Evolutionary conservation across 1,140 invertebrate genomes (phyloP).

Genomic region (Drusus annulatus): DNA sequence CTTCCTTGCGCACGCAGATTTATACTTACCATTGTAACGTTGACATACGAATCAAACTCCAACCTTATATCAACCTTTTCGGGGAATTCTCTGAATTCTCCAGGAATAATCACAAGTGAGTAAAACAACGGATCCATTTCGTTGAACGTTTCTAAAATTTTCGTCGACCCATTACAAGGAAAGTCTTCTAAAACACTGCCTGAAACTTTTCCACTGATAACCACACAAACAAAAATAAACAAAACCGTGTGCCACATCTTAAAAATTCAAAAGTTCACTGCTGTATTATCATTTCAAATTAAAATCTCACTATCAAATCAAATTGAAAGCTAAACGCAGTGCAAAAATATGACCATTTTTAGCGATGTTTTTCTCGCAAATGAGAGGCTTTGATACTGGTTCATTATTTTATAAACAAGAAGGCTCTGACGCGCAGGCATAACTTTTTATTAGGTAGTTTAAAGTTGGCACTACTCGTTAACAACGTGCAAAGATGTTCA

Average conservation of each 20-base stretch:
- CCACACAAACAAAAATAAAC: neutral
- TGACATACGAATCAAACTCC: slow-evolving; percentile 39
- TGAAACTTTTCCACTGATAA: neutral
- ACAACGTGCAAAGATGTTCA: too few species aligned
- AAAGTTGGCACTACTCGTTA: too few species aligned
- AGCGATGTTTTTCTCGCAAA: too few species aligned
- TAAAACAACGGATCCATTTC: neutral
- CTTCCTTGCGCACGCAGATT: too few species aligned
- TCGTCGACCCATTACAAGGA: slow-evolving; percentile 24
- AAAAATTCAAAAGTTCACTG: neutral
- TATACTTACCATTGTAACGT: slow-evolving; percentile 12
- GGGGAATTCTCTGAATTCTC: slow-evolving; percentile 2
- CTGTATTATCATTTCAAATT: neutral
- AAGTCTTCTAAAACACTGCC: slow-evolving; percentile 23
- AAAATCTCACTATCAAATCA: too few species aligned
- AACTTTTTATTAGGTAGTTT: too few species aligned
- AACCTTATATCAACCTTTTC: slow-evolving; percentile 7
- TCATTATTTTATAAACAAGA: too few species aligned
- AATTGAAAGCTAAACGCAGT: too few species aligned
- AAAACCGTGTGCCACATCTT: slow-evolving; percentile 4
- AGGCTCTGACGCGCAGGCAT: too few species aligned
- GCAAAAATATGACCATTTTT: too few species aligned
- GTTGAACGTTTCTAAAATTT: slow-evolving; percentile 37
- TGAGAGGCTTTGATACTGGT: too few species aligned
- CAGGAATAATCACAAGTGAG: slow-evolving; percentile 1